Conservation (phyloP, 2,888 invertebrate genomes). For the Rutpela maculata region DNA sequence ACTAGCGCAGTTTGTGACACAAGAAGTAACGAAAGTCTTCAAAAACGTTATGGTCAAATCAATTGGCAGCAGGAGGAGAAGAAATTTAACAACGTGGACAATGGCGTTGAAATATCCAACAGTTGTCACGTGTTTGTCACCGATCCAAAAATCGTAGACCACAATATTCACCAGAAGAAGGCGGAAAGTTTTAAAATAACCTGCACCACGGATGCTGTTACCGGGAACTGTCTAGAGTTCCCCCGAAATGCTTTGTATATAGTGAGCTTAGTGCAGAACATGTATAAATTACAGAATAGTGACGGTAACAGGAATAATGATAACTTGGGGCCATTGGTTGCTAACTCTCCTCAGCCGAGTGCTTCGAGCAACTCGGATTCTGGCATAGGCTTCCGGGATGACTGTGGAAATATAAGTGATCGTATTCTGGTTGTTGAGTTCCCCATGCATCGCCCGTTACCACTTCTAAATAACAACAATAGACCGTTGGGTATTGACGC, state of each 20-base stretch:
- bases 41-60: conserved; percentile 44
- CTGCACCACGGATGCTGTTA: conserved; percentile 88
- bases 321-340: conserved; percentile 77
- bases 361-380: conserved; percentile 96
- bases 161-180: conserved; percentile 86
- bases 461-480: conserved; percentile 60
- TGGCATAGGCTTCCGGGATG: conserved; percentile 95
- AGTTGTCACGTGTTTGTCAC: conserved; percentile 97
- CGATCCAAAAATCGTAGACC: conserved; percentile 90
- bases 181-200: conserved; percentile 89
- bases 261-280: conserved; percentile 83
- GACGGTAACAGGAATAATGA: conserved; percentile 58
- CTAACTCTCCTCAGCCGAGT: conserved; percentile 90
- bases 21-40: conserved; percentile 57
- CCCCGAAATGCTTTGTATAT: conserved; percentile 89
- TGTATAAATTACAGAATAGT: conserved; percentile 80
- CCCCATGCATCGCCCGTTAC: conserved; percentile 72
- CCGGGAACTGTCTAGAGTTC: conserved; percentile 90
- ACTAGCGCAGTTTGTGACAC: conserved; percentile 83
- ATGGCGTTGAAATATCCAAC: conserved; percentile 82
- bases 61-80: conserved; percentile 55
- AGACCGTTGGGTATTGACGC: conserved; percentile 70
- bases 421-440: conserved; percentile 87
- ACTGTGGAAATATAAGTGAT: conserved; percentile 89
- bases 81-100: conserved; percentile 62